Evolutionary conservation across 2,113 vertebrate genomes (phyloP).

Genomic region (Nothoprocta pentlandii): DNA sequence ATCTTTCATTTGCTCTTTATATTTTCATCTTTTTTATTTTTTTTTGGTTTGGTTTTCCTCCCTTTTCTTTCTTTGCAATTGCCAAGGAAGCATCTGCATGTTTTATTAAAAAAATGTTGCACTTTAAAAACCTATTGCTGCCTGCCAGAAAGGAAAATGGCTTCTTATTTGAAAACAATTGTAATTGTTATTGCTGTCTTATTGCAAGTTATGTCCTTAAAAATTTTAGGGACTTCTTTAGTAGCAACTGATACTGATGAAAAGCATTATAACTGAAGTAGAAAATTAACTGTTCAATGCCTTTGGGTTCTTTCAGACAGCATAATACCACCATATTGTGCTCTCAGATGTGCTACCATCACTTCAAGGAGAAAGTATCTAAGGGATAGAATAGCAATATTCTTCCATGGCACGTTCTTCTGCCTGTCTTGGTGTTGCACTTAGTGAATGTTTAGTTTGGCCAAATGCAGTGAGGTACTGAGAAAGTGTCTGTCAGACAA

Average conservation of each 20-base stretch:
- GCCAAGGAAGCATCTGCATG: conserved; percentile 56
- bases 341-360: neutral
- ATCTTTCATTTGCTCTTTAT: neutral
- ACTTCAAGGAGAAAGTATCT: neutral
- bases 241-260: conserved; percentile 3
- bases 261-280: neutral
- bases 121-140: conserved; percentile 40
- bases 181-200: conserved; percentile 59
- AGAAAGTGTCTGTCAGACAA: neutral
- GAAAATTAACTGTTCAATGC: conserved; percentile 6
- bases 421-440: neutral
- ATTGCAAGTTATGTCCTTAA: conserved; percentile 48
- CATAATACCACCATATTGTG: neutral
- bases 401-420: neutral
- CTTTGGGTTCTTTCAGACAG: neutral
- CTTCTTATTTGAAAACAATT: conserved; percentile 57
- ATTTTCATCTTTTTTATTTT: conserved; percentile 1
- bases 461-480: neutral
- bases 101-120: conserved; percentile 58
- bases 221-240: conserved; percentile 17
- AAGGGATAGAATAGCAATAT: neutral
- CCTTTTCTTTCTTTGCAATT: conserved; percentile 29
- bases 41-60: conserved; percentile 5
- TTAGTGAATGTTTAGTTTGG: neutral
- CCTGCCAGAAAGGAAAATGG: conserved; percentile 61